Evolutionary conservation across 2,888 invertebrate species (phyloP).

Genomic region (Trissoscelio sp.): DNA sequence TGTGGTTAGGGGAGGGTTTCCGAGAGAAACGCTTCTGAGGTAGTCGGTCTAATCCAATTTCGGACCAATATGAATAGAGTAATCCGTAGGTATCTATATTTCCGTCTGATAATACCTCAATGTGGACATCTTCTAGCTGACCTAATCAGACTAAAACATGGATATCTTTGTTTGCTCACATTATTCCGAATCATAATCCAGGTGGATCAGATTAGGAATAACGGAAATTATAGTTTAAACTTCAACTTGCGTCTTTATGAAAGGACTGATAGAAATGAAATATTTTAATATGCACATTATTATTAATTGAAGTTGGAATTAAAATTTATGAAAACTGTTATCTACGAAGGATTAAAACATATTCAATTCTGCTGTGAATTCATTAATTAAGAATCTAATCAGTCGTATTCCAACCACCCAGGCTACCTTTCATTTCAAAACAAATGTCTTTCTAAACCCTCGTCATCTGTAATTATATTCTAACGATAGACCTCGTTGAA

Average conservation of each 20-base stretch:
- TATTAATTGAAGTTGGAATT: too few relatives aligned
- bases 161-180: constrained; percentile 40
- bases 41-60: constrained; percentile 57
- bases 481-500: constrained; percentile 12
- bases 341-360: too few relatives aligned
- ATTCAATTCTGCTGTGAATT: not conserved
- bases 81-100: constrained; percentile 61
- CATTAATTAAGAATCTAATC: not conserved
- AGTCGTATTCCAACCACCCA: not conserved
- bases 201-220: constrained; percentile 27
- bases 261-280: too few relatives aligned
- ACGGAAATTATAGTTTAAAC: constrained; percentile 31
- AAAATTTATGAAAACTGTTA: too few relatives aligned
- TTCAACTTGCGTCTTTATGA: too few relatives aligned
- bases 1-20: constrained; percentile 10
- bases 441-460: constrained; percentile 35
- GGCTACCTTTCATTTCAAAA: constrained; percentile 2
- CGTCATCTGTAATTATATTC: constrained; percentile 32
- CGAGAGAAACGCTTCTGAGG: constrained; percentile 4
- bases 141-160: constrained; percentile 65
- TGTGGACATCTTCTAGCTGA: constrained; percentile 62
- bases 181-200: constrained; percentile 52
- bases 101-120: constrained; percentile 65
- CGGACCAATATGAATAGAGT: constrained; percentile 63
- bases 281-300: too few relatives aligned